These are phyloP conservation scores for Garrulus glandarius DNA, from an alignment of 2,797 vertebrate genomes.

Conservation along the genomic window DNA sequence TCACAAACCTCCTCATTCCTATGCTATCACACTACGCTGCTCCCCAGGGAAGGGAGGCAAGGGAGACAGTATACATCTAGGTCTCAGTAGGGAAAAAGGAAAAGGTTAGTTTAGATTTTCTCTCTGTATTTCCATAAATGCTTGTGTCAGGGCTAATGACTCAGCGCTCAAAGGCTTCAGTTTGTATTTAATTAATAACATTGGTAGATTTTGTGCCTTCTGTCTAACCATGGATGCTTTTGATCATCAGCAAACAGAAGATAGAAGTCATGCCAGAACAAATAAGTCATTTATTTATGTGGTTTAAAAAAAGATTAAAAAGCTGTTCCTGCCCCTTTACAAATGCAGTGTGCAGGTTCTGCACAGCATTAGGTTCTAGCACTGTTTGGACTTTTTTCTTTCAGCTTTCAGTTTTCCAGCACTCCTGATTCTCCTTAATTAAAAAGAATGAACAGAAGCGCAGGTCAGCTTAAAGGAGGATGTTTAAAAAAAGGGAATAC, in stretches of 20 bases:
- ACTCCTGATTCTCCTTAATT: background rate
- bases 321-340: background rate
- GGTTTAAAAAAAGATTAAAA: background rate
- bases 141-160: background rate
- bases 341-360: background rate
- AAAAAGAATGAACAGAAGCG: background rate
- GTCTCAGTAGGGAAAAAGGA: background rate
- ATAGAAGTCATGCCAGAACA: background rate
- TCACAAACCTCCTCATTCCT: background rate
- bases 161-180: background rate
- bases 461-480: background rate
- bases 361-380: background rate
- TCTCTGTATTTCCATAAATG: background rate
- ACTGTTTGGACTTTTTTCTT: background rate
- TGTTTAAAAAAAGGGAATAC: background rate
- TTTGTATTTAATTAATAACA: background rate
- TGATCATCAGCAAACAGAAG: background rate
- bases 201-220: background rate
- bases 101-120: conserved; percentile 2
- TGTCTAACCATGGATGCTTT: background rate
- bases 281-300: background rate
- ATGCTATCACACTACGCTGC: background rate
- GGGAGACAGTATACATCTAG: background rate
- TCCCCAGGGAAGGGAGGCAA: background rate
- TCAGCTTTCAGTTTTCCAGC: background rate